Evolutionary conservation across 2,888 invertebrate genomes (phyloP).

Genomic region (Callimorpha dominula): DNA sequence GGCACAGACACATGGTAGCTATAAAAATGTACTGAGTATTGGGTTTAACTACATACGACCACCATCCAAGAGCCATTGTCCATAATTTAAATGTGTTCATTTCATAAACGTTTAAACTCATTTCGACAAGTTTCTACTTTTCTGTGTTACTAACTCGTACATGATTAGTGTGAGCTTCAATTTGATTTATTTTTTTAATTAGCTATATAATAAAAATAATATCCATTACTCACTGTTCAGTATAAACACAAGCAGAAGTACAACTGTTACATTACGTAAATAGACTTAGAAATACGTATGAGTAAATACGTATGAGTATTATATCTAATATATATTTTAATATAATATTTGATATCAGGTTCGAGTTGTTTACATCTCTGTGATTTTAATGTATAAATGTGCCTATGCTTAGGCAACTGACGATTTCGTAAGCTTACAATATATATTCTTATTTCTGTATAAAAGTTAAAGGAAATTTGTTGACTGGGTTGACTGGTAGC

Average conservation of each 20-base stretch:
- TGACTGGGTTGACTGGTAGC: too few relatives aligned
- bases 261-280: neutral
- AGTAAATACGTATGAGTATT: slow-evolving; percentile 5
- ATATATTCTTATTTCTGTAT: neutral
- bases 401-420: slow-evolving; percentile 11
- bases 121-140: neutral
- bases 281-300: slow-evolving; percentile 3
- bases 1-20: too few relatives aligned
- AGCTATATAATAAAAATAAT: neutral
- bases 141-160: neutral
- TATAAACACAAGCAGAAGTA: neutral
- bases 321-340: slow-evolving; percentile 22
- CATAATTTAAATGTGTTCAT: neutral
- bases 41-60: neutral
- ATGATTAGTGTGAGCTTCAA: neutral
- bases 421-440: neutral
- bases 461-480: too few relatives aligned
- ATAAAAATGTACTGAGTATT: neutral
- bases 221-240: neutral
- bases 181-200: neutral
- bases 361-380: slow-evolving; percentile 10
- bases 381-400: slow-evolving; percentile 16
- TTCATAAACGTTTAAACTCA: neutral
- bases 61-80: neutral
- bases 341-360: slow-evolving; percentile 18